Percentiles rank a stretch among this genome's conserved stretches.
Conservation (phyloP, 1,140 invertebrate genomes). For the Trinorchestia longiramus region DNA sequence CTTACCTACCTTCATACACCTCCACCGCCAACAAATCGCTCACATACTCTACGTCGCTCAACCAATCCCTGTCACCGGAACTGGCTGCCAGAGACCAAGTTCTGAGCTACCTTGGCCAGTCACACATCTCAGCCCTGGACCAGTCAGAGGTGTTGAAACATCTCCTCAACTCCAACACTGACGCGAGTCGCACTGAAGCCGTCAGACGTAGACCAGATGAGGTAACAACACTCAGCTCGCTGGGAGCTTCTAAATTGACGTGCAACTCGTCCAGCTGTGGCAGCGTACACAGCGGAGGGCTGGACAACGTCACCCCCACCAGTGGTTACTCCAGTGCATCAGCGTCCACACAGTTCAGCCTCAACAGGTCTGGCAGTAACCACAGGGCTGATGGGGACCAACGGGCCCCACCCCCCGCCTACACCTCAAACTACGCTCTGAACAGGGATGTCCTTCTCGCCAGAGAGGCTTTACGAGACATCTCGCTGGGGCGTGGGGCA, state of each 20-base stretch:
- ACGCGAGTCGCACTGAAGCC: slow-evolving; percentile 66
- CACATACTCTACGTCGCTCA: background rate
- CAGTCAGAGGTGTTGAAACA: slow-evolving; percentile 88
- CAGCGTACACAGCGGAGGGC: background rate
- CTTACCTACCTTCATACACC: background rate
- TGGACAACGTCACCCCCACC: background rate
- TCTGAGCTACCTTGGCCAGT: background rate
- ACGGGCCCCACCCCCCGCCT: background rate
- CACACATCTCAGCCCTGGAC: slow-evolving; percentile 78
- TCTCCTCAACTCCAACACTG: slow-evolving; percentile 84
- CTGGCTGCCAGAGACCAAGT: slow-evolving; percentile 3
- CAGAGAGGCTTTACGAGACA: slow-evolving; percentile 29
- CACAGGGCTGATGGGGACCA: background rate
- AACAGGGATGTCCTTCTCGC: background rate
- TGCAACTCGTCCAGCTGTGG: slow-evolving; percentile 34
- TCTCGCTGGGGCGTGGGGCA: background rate
- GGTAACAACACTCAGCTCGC: background rate
- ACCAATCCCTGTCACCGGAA: background rate
- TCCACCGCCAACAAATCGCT: background rate
- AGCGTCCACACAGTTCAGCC: slow-evolving; percentile 28
- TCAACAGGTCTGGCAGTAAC: slow-evolving; percentile 27
- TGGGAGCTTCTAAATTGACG: background rate
- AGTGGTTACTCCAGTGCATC: slow-evolving; percentile 45
- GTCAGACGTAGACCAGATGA: background rate
- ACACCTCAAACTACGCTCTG: background rate